phyloP scores from a whole-genome alignment of 2,888 invertebrate species.

The Seira musarum region DNA sequence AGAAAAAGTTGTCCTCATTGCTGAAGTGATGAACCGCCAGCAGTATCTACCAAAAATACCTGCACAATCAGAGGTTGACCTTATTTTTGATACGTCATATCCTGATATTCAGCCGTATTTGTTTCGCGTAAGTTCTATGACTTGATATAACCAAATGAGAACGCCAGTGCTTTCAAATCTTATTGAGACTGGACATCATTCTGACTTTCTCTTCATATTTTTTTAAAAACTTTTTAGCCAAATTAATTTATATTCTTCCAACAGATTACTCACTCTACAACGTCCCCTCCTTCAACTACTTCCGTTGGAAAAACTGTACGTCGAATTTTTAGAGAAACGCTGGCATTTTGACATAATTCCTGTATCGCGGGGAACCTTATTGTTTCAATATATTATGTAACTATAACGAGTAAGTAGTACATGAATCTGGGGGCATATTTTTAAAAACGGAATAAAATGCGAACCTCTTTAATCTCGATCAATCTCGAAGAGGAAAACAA shows the following conservation, averaged over 20 bases:
- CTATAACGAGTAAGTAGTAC: no score
- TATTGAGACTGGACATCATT: no score
- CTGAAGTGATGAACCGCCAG: constrained; percentile 95
- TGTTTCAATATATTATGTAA: constrained; percentile 3
- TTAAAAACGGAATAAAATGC: no score
- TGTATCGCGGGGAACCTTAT: constrained; percentile 25
- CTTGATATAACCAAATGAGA: not conserved
- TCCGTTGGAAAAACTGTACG: constrained; percentile 92
- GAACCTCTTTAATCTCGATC: no score
- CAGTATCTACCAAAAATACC: constrained; percentile 98
- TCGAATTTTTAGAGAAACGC: constrained; percentile 89
- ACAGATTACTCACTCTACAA: constrained; percentile 71
- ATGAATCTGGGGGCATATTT: no score
- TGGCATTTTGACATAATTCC: constrained; percentile 71
- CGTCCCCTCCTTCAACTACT: constrained; percentile 78
- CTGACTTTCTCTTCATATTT: no score
- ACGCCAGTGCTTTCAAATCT: no score
- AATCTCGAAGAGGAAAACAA: no score
- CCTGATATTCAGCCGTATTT: constrained; percentile 97
- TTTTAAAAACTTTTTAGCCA: constrained; percentile 1
- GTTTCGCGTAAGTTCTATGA: constrained; percentile 86
- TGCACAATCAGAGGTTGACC: constrained; percentile 90
- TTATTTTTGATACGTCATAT: constrained; percentile 95
- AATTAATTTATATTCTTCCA: constrained; percentile 65
- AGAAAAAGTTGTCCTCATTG: constrained; percentile 95